These are phyloP conservation scores for Eupithecia centaureata DNA, from an alignment of 2,888 invertebrate genomes.

Conservation along the genomic window DNA sequence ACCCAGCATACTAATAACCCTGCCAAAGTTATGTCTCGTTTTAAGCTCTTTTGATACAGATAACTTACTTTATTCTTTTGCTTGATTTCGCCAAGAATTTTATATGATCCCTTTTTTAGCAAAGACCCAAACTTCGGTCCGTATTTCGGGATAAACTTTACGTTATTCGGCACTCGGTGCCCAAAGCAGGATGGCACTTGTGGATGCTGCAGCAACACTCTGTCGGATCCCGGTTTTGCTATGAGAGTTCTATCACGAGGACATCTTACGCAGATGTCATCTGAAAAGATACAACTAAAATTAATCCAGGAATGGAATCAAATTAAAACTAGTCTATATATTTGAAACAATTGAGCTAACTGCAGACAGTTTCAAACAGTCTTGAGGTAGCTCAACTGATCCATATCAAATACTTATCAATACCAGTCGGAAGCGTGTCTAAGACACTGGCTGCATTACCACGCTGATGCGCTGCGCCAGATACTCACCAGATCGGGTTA, in stretches of 20 bases:
- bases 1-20: too few relatives aligned
- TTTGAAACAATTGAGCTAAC: too few relatives aligned
- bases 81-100: constrained; percentile 66
- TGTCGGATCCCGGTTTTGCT: constrained; percentile 64
- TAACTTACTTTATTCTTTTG: constrained; percentile 63
- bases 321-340: too few relatives aligned
- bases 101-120: constrained; percentile 69
- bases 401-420: too few relatives aligned
- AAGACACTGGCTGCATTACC: too few relatives aligned
- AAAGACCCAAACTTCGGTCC: constrained; percentile 74
- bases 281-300: constrained; percentile 25
- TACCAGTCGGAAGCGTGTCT: too few relatives aligned
- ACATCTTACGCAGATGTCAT: constrained; percentile 67
- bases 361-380: too few relatives aligned
- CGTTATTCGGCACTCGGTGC: constrained; percentile 54
- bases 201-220: constrained; percentile 65
- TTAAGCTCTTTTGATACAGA: constrained; percentile 10
- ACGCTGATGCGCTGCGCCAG: too few relatives aligned
- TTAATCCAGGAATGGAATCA: background rate
- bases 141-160: constrained; percentile 64
- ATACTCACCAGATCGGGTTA: too few relatives aligned
- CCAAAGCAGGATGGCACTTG: constrained; percentile 65
- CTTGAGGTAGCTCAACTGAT: too few relatives aligned
- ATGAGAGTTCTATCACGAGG: constrained; percentile 74
- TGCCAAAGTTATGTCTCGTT: background rate